Evolutionary conservation across 92 coral and sea anemone genomes (phyloP).

Genomic region (Muricea muricata): DNA sequence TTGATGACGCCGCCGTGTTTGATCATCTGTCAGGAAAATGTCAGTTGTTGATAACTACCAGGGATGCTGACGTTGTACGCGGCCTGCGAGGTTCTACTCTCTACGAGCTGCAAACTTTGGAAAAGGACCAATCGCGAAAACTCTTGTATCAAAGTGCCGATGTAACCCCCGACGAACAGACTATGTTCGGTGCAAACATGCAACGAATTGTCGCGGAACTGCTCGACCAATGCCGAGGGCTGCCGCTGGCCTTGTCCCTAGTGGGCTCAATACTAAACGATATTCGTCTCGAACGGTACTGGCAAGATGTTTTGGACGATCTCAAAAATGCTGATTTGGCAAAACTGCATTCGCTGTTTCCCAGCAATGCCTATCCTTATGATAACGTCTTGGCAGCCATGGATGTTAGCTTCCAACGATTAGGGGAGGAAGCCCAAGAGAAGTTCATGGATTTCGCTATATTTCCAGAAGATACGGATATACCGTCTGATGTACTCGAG

Average conservation of each 20-base stretch:
- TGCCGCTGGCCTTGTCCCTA: slow-evolving; percentile 66
- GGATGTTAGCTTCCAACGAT: slow-evolving; percentile 62
- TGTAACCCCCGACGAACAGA: slow-evolving; percentile 14
- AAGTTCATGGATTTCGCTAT: slow-evolving; percentile 62
- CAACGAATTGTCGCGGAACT: slow-evolving; percentile 42
- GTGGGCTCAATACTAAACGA: slow-evolving; percentile 70
- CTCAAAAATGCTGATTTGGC: slow-evolving; percentile 66
- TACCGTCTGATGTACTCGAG: slow-evolving; percentile 65
- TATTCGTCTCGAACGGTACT: slow-evolving; percentile 36
- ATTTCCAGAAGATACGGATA: slow-evolving; percentile 70
- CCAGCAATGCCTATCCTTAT: slow-evolving; percentile 65
- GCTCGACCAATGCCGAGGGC: slow-evolving; percentile 62
- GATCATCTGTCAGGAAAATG: slow-evolving; percentile 65
- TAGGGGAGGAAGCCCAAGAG: slow-evolving; percentile 24
- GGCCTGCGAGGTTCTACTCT: slow-evolving; percentile 65
- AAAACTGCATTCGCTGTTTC: slow-evolving; percentile 63
- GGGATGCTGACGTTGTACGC: slow-evolving; percentile 67
- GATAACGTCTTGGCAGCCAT: slow-evolving; percentile 70
- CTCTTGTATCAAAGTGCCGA: slow-evolving; percentile 56
- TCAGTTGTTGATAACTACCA: slow-evolving; percentile 64
- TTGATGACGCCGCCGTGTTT: slow-evolving; percentile 62
- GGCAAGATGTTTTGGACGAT: slow-evolving; percentile 67
- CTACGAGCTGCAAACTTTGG: slow-evolving; percentile 61
- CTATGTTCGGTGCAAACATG: slow-evolving; percentile 37
- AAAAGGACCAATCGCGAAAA: slow-evolving; percentile 54